These are phyloP conservation scores for Cecropterus lyciades DNA, from an alignment of 1,140 invertebrate species.

Conservation along the genomic window DNA sequence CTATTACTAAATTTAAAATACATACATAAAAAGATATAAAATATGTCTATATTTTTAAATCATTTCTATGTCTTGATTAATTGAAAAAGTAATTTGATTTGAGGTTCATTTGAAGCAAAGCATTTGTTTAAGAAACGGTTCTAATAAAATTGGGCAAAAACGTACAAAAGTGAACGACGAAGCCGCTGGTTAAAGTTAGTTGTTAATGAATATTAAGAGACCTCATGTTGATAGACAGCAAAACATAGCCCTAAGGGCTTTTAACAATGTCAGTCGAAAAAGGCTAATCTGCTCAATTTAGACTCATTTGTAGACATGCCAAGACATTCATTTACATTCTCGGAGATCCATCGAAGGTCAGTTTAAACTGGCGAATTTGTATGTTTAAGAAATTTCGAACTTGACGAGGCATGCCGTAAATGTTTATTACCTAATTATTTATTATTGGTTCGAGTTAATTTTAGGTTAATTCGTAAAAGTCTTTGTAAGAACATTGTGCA, in stretches of 20 bases:
- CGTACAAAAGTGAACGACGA: background rate
- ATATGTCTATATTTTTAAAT: too few relatives aligned
- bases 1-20: too few relatives aligned
- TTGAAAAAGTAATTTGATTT: too few relatives aligned
- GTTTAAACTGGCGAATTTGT: constrained; percentile 48
- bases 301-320: constrained; percentile 35
- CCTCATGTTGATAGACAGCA: constrained; percentile 37
- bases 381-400: constrained; percentile 63
- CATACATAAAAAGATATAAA: too few relatives aligned
- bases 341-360: constrained; percentile 49
- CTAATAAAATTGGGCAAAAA: constrained; percentile 6
- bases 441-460: constrained; percentile 53
- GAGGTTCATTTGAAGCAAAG: too few relatives aligned
- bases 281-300: constrained; percentile 36
- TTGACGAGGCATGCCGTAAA: constrained; percentile 60
- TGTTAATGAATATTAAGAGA: constrained; percentile 33
- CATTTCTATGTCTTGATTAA: too few relatives aligned
- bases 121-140: background rate
- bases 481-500: background rate
- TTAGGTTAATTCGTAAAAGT: constrained; percentile 13
- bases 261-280: constrained; percentile 33
- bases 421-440: constrained; percentile 68
- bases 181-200: constrained; percentile 16
- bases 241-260: constrained; percentile 28
- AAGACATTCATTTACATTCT: constrained; percentile 32